Base-by-base conservation (phyloP, 2,888 invertebrate species). In the Bellardia bayeri region DNA sequence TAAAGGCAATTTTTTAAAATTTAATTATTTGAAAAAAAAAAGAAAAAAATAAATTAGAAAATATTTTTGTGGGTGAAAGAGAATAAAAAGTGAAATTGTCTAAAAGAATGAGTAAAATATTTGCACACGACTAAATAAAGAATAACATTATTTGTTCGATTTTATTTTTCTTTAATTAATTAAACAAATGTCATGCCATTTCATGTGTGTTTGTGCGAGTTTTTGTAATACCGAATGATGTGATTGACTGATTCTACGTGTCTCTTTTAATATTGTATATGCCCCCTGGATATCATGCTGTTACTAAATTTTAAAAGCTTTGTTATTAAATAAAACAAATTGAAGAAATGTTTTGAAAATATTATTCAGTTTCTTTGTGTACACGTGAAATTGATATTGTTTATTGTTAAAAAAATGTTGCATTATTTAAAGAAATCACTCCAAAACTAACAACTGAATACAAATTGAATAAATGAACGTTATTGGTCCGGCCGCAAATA, bases 181-280 rank as follows among this genome's bases (percentile, higher is more conserved):
- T n/a, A 68, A 78, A 68, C 45, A 56, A 64, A 68, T 69, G 49
- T 68, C 30, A 42, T 56, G 51, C 2, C 13, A 40, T 64, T 64
- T 30, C 7, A 14, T 6, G 30, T 66, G 40, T 40, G 33, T 11
- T 40, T 16, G 37, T 54, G 23, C 5, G 37, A 5, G 4, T 30
- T 40, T 71, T 72, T 54, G 14, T 16, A 13, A 63, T 40, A 63
- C 42, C 51, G 3, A 40, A n/a, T 80, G 63, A 71, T 71, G 71
- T 71, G 80, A 80, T 71, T 30, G 37, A n/a, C 45, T 54, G 33
- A 33, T 3, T 33, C 9, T 81, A 81, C 72, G 81, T 72, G 81
- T 72, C 40, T 64, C 56, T 56, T 37, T 37, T 16, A 61, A 45
- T 58, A 33, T 14, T 14, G n/a, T 45, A 1, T 5, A 11, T 33